A percentile compares a stretch with the other conserved stretches of the same genome.
Conservation (phyloP, 2,797 vertebrate species). For the Sciurus carolinensis region DNA sequence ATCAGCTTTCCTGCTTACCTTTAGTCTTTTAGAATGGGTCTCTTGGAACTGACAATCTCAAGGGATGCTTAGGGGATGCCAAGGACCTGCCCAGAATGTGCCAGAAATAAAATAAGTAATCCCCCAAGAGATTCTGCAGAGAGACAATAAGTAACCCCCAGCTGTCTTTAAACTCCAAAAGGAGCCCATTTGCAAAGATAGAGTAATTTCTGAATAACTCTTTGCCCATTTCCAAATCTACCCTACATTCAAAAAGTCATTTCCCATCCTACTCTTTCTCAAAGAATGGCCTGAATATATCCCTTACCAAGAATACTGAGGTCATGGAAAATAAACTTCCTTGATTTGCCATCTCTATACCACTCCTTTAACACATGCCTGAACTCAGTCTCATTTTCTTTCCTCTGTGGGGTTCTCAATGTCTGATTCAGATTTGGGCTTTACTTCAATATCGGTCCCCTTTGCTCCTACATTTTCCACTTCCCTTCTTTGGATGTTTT, state of each 20-base stretch:
- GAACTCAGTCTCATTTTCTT: background rate
- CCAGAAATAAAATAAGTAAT: background rate
- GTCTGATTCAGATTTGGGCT: constrained; percentile 15
- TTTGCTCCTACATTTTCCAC: background rate
- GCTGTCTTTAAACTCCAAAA: background rate
- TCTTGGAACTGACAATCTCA: background rate
- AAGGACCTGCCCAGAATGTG: background rate
- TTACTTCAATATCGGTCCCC: background rate
- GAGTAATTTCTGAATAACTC: background rate
- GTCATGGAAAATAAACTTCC: background rate
- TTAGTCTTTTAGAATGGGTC: background rate
- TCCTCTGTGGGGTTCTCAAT: background rate
- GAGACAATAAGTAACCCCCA: background rate
- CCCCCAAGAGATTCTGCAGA: too few species aligned
- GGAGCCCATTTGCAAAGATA: background rate
- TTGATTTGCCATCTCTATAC: background rate
- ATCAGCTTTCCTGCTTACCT: background rate
- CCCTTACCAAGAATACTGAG: background rate
- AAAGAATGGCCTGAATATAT: background rate
- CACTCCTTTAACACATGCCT: background rate
- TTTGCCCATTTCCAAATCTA: background rate
- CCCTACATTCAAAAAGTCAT: background rate
- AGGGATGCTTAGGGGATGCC: background rate
- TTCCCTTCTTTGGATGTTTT: background rate
- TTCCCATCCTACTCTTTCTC: background rate